phyloP scores from a whole-genome alignment of 2,888 invertebrate species.

The Cheiracanthium punctorium region DNA sequence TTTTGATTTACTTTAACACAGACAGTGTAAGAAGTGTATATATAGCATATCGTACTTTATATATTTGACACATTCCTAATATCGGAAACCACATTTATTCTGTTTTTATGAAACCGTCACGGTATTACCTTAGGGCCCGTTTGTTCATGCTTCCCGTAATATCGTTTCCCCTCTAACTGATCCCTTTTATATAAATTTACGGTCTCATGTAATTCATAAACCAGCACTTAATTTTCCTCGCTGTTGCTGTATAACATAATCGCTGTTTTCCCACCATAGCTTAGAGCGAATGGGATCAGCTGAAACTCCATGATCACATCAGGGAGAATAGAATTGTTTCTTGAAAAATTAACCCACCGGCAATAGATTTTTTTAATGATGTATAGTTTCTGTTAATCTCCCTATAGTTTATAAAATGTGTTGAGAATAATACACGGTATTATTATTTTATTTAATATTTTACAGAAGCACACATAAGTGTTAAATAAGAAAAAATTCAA shows the following conservation, averaged over 20 bases:
- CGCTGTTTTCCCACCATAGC: not conserved
- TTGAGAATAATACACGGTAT: too few species aligned
- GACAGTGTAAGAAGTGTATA: too few species aligned
- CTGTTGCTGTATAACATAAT: conserved; percentile 38
- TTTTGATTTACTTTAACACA: too few species aligned
- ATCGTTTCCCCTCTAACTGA: conserved; percentile 14
- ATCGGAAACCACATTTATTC: not conserved
- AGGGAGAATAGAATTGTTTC: too few species aligned
- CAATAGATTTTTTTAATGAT: too few species aligned
- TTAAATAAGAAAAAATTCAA: too few species aligned
- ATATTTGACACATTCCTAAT: not conserved
- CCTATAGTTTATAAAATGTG: too few species aligned
- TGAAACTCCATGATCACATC: not conserved
- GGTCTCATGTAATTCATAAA: conserved; percentile 58
- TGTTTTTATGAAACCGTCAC: not conserved
- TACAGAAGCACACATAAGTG: too few species aligned
- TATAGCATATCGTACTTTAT: too few species aligned
- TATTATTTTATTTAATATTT: too few species aligned
- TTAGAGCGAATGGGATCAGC: not conserved
- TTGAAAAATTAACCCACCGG: too few species aligned
- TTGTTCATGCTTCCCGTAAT: not conserved
- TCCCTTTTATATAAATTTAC: conserved; percentile 47
- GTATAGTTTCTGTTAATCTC: too few species aligned
- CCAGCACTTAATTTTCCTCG: conserved; percentile 43
- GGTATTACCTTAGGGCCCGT: not conserved